Evolutionary conservation across 2,888 invertebrate species (phyloP).

Genomic region (Herminia tarsipennalis): DNA sequence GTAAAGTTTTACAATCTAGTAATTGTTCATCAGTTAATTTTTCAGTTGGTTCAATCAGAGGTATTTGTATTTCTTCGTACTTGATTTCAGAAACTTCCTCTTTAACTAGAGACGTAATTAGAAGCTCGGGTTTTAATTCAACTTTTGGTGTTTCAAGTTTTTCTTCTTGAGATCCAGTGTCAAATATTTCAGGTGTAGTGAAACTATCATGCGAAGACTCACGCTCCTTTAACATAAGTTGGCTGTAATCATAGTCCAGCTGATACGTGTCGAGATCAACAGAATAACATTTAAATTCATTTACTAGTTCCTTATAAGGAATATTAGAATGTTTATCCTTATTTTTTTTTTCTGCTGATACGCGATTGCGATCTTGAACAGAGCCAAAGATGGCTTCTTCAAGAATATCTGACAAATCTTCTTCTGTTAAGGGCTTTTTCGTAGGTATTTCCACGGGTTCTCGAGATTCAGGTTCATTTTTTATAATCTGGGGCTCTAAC

Average conservation of each 20-base stretch:
- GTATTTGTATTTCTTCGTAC: conserved; percentile 15
- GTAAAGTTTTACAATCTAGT: neutral
- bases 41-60: conserved; percentile 1
- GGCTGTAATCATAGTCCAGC: conserved; percentile 65
- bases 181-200: neutral
- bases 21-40: neutral
- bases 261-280: conserved; percentile 62
- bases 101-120: neutral
- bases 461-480: neutral
- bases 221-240: conserved; percentile 48
- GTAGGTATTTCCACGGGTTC: neutral
- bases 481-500: neutral
- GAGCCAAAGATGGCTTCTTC: conserved; percentile 88
- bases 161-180: conserved; percentile 1
- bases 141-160: neutral
- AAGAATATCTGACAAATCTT: conserved; percentile 52
- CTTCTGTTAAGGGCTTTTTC: conserved; percentile 36
- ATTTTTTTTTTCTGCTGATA: conserved; percentile 31
- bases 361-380: conserved; percentile 82
- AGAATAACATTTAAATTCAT: conserved; percentile 72
- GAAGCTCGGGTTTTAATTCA: too few species aligned
- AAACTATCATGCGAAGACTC: conserved; percentile 13
- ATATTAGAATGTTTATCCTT: conserved; percentile 43
- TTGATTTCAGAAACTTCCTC: conserved; percentile 1
- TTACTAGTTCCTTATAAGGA: conserved; percentile 65